phyloP scores from a whole-genome alignment of 2,888 invertebrate genomes.

The Pristionchus mayeri region DNA sequence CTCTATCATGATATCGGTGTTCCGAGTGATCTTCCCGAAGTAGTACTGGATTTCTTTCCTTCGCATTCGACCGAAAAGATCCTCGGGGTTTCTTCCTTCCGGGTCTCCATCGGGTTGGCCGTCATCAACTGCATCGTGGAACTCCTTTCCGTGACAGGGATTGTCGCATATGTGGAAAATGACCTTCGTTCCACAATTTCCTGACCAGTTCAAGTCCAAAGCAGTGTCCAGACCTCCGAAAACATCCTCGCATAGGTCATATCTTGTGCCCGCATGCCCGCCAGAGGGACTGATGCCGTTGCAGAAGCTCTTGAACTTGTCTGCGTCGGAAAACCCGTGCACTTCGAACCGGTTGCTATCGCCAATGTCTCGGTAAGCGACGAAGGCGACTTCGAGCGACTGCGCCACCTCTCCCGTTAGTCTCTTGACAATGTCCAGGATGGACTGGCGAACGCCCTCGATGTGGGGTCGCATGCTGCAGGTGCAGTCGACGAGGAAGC shows the following conservation, averaged over 20 bases:
- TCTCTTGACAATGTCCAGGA: too few species aligned
- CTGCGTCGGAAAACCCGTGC: background rate
- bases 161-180: constrained; percentile 53
- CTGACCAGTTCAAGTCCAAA: constrained; percentile 48
- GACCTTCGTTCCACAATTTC: constrained; percentile 49
- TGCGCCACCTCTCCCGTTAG: too few species aligned
- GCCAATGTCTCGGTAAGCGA: constrained; percentile 51
- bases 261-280: too few species aligned
- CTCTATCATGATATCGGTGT: constrained; percentile 51
- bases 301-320: background rate
- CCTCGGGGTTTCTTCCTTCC: background rate
- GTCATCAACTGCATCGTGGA: background rate
- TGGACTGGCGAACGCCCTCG: too few species aligned
- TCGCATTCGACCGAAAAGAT: constrained; percentile 26
- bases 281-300: background rate
- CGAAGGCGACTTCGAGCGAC: too few species aligned
- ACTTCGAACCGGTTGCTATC: background rate
- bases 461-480: too few species aligned
- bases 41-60: constrained; percentile 49
- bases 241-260: constrained; percentile 48
- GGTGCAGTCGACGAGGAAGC: too few species aligned
- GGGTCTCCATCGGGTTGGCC: constrained; percentile 52
- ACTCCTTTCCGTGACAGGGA: constrained; percentile 40
- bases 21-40: constrained; percentile 52
- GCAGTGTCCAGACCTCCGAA: constrained; percentile 53